Percentiles rank a stretch among this genome's conserved stretches.
phyloP scores from a whole-genome alignment of 2,888 invertebrate genomes.

The Ischnura elegans region DNA sequence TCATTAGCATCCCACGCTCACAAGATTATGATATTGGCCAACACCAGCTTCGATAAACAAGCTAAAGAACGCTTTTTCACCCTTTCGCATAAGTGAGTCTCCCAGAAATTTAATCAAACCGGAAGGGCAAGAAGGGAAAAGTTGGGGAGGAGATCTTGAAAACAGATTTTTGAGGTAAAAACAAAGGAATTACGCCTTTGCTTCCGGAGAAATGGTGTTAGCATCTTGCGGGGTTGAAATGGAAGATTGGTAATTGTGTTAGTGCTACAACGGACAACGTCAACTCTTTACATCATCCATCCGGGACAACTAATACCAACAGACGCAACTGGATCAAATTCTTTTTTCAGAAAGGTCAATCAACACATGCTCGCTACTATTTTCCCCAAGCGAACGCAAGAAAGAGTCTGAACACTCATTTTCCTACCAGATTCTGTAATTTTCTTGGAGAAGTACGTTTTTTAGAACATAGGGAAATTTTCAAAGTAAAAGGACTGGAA shows the following conservation, averaged over 20 bases:
- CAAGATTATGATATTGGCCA: not conserved
- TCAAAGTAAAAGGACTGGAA: too few relatives aligned
- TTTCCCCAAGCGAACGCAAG: not conserved
- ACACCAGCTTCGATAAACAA: not conserved
- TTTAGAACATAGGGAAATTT: too few relatives aligned
- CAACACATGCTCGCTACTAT: not conserved
- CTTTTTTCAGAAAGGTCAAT: not conserved
- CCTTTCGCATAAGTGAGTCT: not conserved
- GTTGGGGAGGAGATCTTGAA: not conserved
- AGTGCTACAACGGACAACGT: too few relatives aligned
- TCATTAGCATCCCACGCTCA: not conserved
- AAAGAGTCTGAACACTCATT: not conserved
- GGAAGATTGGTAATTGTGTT: too few relatives aligned
- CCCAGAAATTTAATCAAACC: conserved; percentile 11
- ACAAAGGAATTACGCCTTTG: not conserved
- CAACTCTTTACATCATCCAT: too few relatives aligned
- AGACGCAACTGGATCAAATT: too few relatives aligned
- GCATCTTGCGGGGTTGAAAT: not conserved
- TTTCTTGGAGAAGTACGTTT: too few relatives aligned
- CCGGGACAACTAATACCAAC: too few relatives aligned
- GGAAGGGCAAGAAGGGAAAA: not conserved
- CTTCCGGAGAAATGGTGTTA: not conserved
- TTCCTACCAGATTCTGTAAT: too few relatives aligned
- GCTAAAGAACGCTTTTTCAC: not conserved
- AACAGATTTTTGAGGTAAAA: not conserved